Conservation (phyloP, 2,888 invertebrate genomes). For the Incurvaria masculella region DNA sequence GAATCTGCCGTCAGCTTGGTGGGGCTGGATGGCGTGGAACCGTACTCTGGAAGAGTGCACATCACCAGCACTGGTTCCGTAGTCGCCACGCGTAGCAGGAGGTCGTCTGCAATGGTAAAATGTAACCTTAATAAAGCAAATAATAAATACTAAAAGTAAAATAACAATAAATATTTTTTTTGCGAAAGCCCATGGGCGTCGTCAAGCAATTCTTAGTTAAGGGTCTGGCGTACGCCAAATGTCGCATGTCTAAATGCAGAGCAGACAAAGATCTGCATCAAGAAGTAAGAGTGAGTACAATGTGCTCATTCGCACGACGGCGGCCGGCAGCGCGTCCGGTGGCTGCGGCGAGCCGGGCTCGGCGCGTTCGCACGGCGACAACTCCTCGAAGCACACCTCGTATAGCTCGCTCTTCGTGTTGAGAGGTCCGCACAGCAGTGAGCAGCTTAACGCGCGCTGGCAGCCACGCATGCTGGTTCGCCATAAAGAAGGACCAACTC, state of each 20-base stretch:
- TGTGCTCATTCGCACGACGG: no score
- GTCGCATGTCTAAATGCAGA: no score
- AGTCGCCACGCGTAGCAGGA: slow-evolving; percentile 59
- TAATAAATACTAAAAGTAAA: no score
- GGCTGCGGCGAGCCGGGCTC: slow-evolving; percentile 46
- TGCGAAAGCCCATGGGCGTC: no score
- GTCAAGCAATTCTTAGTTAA: no score
- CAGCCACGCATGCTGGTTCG: no score
- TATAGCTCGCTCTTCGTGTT: slow-evolving; percentile 74
- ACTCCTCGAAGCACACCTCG: slow-evolving; percentile 55
- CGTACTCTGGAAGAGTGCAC: slow-evolving; percentile 58
- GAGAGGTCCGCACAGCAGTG: slow-evolving; percentile 70
- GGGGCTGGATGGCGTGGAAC: slow-evolving; percentile 42
- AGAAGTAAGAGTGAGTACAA: no score
- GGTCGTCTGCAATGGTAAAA: slow-evolving; percentile 51
- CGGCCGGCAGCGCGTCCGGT: slow-evolving; percentile 41
- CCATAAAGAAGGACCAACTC: slow-evolving; percentile 17
- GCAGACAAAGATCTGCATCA: no score
- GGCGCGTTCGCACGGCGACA: slow-evolving; percentile 53
- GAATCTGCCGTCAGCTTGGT: slow-evolving; percentile 53
- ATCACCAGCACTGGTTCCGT: slow-evolving; percentile 64
- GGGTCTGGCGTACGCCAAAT: no score
- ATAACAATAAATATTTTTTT: no score
- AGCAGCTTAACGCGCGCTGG: no score
- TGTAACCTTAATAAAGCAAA: no score